Evolutionary conservation across 2,888 invertebrate genomes (phyloP).

Genomic region (Cheilosia impressa): DNA sequence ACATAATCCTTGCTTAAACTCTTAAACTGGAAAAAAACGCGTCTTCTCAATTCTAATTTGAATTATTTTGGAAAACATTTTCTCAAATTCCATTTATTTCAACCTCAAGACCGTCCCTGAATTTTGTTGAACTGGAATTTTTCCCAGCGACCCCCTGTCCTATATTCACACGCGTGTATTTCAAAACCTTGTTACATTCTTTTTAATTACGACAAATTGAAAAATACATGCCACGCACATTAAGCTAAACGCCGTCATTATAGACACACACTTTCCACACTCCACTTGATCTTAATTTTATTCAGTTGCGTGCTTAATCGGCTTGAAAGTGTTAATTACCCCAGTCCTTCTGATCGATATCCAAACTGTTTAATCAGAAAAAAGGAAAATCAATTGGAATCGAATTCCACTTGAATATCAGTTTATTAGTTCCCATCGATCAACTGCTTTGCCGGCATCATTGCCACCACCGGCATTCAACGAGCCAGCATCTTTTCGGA

Average conservation of each 20-base stretch:
- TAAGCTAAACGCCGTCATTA: neutral
- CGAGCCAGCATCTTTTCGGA: slow-evolving; percentile 22
- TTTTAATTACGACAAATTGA: slow-evolving; percentile 14
- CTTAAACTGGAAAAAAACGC: too few relatives aligned
- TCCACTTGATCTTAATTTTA: too few relatives aligned
- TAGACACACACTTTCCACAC: neutral
- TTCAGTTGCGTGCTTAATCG: neutral
- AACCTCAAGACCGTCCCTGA: too few relatives aligned
- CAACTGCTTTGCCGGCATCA: slow-evolving; percentile 34
- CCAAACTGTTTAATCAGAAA: slow-evolving; percentile 1
- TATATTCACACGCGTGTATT: neutral
- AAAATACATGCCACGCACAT: neutral
- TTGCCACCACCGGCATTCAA: neutral
- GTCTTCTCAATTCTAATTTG: too few relatives aligned
- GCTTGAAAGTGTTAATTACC: slow-evolving; percentile 4
- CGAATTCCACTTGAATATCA: slow-evolving; percentile 28
- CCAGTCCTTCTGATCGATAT: neutral
- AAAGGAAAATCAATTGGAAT: slow-evolving; percentile 9
- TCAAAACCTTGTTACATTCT: neutral
- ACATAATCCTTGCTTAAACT: too few relatives aligned
- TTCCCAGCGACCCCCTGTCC: neutral
- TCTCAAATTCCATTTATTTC: too few relatives aligned
- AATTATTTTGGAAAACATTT: too few relatives aligned
- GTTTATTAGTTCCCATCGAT: slow-evolving; percentile 30
- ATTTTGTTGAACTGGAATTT: too few relatives aligned